These are phyloP conservation scores for Meloidogyne hapla DNA, from an alignment of 1,140 invertebrate species.

Conservation along the genomic window DNA sequence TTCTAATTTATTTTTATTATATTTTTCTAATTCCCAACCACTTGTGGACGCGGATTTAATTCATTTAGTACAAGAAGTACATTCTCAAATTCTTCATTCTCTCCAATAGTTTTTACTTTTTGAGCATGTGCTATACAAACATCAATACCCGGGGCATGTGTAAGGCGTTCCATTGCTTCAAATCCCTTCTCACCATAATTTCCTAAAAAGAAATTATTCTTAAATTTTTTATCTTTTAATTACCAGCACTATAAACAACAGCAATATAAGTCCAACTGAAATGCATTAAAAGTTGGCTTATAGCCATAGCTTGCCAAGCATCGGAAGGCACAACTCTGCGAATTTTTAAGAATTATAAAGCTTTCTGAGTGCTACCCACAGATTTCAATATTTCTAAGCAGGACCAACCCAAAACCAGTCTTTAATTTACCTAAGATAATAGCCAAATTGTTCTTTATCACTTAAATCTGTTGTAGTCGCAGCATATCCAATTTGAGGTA, in stretches of 20 bases:
- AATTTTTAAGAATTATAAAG: no score
- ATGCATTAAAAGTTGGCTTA: conserved; percentile 73
- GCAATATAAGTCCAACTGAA: conserved; percentile 83
- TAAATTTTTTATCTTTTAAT: not conserved
- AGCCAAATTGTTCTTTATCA: conserved; percentile 76
- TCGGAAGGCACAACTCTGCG: conserved; percentile 76
- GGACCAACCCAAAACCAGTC: no score
- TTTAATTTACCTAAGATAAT: conserved; percentile 75
- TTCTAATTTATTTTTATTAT: conserved; percentile 64
- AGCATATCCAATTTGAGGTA: conserved; percentile 75
- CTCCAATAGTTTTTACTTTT: conserved; percentile 62
- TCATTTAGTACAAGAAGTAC: conserved; percentile 72
- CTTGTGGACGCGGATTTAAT: conserved; percentile 69
- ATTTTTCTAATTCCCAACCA: conserved; percentile 57
- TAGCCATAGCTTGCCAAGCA: conserved; percentile 76
- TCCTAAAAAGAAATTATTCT: conserved; percentile 67
- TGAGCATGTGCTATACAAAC: conserved; percentile 75
- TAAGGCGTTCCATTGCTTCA: conserved; percentile 72
- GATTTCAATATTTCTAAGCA: no score
- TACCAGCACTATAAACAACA: conserved; percentile 78
- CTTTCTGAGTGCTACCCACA: no score
- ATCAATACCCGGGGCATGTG: conserved; percentile 65
- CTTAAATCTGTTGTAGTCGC: conserved; percentile 77
- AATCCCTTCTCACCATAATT: conserved; percentile 81
- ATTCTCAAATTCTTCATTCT: conserved; percentile 66